Evolutionary conservation across 2,797 vertebrate species (phyloP).

Genomic region (Siniperca undulata): DNA sequence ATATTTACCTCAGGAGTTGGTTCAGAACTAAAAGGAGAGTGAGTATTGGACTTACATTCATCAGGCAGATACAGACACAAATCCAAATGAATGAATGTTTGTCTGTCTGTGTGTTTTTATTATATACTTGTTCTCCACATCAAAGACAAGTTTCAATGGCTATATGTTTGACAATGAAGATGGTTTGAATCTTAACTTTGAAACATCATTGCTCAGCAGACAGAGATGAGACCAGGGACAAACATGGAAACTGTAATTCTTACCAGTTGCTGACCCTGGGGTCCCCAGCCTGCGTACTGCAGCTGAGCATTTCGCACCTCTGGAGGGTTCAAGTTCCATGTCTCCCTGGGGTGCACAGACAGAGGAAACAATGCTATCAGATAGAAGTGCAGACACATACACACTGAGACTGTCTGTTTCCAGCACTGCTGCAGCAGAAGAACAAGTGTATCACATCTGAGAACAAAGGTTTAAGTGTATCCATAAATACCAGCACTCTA

Average conservation of each 20-base stretch:
- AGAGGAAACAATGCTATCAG: slow-evolving; percentile 36
- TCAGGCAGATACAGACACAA: background rate
- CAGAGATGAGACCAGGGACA: too few relatives aligned
- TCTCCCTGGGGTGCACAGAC: slow-evolving; percentile 85
- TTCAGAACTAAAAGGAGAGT: background rate
- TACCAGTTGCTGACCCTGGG: slow-evolving; percentile 96
- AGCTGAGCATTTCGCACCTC: slow-evolving; percentile 95
- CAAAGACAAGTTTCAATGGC: background rate
- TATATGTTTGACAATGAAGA: too few relatives aligned
- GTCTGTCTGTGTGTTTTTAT: background rate
- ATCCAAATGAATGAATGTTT: background rate
- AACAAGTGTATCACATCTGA: slow-evolving; percentile 41
- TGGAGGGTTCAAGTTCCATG: slow-evolving; percentile 94
- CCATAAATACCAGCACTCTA: slow-evolving; percentile 67
- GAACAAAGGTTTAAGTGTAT: slow-evolving; percentile 57
- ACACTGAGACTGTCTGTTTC: slow-evolving; percentile 26
- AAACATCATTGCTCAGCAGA: background rate
- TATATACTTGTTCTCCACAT: too few relatives aligned
- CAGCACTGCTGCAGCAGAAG: slow-evolving; percentile 4
- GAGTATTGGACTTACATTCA: background rate
- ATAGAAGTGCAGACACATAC: slow-evolving; percentile 14
- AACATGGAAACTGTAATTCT: slow-evolving; percentile 62
- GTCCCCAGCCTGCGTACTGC: slow-evolving; percentile 97
- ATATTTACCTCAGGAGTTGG: background rate
- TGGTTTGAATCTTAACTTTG: background rate